phyloP scores from a whole-genome alignment of 2,113 vertebrate genomes.

The Damaliscus lunatus region DNA sequence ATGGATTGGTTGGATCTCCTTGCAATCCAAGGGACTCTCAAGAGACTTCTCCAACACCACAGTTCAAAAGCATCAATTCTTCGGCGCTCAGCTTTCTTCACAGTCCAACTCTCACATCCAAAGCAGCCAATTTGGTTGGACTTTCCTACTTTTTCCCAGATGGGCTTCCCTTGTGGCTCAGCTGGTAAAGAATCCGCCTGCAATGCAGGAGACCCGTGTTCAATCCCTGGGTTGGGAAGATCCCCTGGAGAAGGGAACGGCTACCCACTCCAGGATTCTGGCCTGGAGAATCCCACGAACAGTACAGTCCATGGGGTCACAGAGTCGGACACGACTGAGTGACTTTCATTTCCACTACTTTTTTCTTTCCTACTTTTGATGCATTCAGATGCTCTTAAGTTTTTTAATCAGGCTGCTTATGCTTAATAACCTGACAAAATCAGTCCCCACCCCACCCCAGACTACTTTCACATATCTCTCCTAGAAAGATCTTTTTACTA shows the following conservation, averaged over 20 bases:
- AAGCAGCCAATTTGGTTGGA: background rate
- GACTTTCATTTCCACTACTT: background rate
- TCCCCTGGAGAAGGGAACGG: background rate
- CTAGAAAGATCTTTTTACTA: background rate
- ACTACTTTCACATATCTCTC: background rate
- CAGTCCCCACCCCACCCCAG: fast-evolving
- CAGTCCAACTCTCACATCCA: background rate
- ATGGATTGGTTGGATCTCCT: no score
- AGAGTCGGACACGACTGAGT: background rate
- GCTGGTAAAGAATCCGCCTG: background rate
- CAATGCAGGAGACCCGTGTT: background rate
- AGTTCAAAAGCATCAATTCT: no score
- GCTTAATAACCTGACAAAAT: background rate
- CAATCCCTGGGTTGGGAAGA: background rate
- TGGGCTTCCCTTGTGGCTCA: background rate
- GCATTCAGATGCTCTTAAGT: background rate
- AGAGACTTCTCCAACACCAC: no score
- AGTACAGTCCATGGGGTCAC: background rate
- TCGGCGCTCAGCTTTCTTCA: fast-evolving
- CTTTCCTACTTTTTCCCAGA: background rate
- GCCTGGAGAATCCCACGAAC: background rate
- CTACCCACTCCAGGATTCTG: background rate
- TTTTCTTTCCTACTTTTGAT: background rate
- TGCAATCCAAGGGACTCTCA: no score
- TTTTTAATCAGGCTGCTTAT: background rate